Evolutionary conservation across 2,113 vertebrate species (phyloP).

Genomic region (Notiomystis cincta): DNA sequence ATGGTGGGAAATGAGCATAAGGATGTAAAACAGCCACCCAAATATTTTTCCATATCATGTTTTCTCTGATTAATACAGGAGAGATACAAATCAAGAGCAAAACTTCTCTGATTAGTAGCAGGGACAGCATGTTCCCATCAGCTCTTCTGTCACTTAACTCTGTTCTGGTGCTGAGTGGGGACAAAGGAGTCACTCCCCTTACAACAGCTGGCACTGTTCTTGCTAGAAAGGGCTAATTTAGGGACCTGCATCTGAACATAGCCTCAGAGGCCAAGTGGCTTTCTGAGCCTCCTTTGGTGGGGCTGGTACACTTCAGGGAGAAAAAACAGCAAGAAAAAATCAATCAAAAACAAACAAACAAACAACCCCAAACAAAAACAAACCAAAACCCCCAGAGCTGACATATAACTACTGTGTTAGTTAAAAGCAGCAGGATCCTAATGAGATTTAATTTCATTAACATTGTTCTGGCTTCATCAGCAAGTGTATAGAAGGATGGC

Average conservation of each 20-base stretch:
- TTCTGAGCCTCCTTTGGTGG: background rate
- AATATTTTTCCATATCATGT: background rate
- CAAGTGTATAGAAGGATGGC: background rate
- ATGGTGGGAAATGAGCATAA: background rate
- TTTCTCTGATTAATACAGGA: background rate
- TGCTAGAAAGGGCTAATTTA: background rate
- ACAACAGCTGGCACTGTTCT: background rate
- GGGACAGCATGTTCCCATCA: background rate
- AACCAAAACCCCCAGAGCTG: fast-evolving
- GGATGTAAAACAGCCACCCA: background rate
- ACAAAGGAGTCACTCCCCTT: background rate
- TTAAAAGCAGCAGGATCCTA: background rate
- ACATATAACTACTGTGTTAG: background rate
- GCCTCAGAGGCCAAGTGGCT: background rate
- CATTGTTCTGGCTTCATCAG: background rate
- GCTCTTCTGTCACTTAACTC: background rate
- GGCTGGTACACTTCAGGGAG: background rate
- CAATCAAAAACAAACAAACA: no score
- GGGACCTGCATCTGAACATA: background rate
- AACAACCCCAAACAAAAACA: no score
- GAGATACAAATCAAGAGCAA: background rate
- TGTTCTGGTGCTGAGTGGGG: fast-evolving
- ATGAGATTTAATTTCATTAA: background rate
- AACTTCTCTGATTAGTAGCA: background rate
- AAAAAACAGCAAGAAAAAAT: no score